Percentiles rank a stretch among this genome's conserved stretches.
Evolutionary conservation across 2,797 vertebrate species (phyloP).

Genomic region (Amazonetta brasiliensis): DNA sequence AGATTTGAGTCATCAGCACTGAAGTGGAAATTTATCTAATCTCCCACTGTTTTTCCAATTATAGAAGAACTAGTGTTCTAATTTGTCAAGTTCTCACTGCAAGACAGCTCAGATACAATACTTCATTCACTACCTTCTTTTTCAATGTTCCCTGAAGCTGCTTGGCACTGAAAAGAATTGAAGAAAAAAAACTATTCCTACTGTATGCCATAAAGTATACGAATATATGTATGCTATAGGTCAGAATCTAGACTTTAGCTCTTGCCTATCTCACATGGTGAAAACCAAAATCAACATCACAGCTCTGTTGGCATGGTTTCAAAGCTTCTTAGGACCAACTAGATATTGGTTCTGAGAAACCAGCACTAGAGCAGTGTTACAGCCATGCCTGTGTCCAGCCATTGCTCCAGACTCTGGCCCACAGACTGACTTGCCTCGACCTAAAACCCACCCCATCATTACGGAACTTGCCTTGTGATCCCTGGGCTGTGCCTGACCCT

Average conservation of each 20-base stretch:
- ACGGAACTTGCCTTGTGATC: not conserved
- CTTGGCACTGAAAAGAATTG: not conserved
- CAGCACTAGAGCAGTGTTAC: not conserved
- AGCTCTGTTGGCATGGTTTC: not conserved
- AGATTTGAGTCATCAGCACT: not conserved
- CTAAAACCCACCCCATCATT: not conserved
- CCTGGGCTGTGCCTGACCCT: not conserved
- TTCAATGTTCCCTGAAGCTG: not conserved
- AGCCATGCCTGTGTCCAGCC: not conserved
- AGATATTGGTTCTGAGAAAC: not conserved
- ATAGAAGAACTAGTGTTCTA: not conserved
- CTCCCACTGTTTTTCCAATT: not conserved
- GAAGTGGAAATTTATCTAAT: not conserved
- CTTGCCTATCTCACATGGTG: not conserved
- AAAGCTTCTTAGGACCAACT: not conserved
- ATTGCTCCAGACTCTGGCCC: not conserved
- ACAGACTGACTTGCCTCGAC: not conserved
- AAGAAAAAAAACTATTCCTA: not conserved
- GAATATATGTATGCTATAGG: too few species aligned
- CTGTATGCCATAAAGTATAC: too few species aligned
- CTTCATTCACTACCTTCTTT: not conserved
- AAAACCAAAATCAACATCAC: not conserved
- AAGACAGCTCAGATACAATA: not conserved
- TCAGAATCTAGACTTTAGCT: not conserved
- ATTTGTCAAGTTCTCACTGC: not conserved